Evolutionary conservation across 2,797 vertebrate genomes (phyloP).

Genomic region (Tachyglossus aculeatus): DNA sequence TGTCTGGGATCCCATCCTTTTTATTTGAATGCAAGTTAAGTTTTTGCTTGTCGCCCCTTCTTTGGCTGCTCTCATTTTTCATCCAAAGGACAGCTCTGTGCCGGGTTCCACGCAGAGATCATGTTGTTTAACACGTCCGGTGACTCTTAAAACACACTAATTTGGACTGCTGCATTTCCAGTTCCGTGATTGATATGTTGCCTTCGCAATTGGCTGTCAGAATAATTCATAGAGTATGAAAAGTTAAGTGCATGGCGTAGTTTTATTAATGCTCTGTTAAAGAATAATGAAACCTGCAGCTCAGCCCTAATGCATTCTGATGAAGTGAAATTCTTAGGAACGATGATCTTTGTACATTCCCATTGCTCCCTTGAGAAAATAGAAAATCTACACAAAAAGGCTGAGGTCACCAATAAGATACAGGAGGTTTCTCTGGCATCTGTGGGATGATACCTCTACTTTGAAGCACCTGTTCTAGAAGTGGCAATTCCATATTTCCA

Average conservation of each 20-base stretch:
- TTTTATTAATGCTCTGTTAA: conserved; percentile 72
- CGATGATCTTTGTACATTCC: conserved; percentile 37
- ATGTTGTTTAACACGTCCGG: conserved; percentile 54
- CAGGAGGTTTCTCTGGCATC: conserved; percentile 27
- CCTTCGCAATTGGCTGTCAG: conserved; percentile 69
- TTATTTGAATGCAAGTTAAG: conserved; percentile 28
- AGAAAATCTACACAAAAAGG: conserved; percentile 7
- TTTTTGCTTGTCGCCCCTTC: conserved; percentile 19
- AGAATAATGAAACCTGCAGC: conserved; percentile 71
- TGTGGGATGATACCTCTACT: conserved; percentile 22
- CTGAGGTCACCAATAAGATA: conserved; percentile 20
- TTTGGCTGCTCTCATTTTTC: conserved; percentile 35
- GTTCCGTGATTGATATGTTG: conserved; percentile 73
- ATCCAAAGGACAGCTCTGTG: conserved; percentile 27
- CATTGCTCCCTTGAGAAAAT: conserved; percentile 49
- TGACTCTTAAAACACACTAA: conserved; percentile 53
- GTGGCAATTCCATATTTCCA: conserved; percentile 31
- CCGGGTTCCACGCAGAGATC: conserved; percentile 41
- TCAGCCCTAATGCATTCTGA: conserved; percentile 63
- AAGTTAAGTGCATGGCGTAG: conserved; percentile 59
- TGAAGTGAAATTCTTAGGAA: conserved; percentile 57
- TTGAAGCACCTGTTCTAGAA: conserved; percentile 24
- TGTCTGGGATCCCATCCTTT: conserved; percentile 7
- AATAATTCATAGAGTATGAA: conserved; percentile 70
- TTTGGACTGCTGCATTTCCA: conserved; percentile 69